Evolutionary conservation across 1,140 invertebrate species (phyloP), one percentile per base, ranked within the genome.

Genomic region (Trachymyrmex cornetzi): DNA sequence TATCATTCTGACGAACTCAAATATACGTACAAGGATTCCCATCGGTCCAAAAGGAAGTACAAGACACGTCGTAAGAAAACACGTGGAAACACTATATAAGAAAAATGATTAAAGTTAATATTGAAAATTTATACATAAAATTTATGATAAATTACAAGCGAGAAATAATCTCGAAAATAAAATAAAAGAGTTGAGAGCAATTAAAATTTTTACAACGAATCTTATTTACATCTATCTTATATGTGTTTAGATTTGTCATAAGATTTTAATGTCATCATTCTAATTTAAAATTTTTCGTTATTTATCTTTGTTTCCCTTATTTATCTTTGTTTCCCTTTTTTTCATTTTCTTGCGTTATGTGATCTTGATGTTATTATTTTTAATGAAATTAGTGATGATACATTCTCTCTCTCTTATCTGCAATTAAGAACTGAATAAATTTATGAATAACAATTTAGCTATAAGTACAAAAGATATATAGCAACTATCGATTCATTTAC

Each of bases 391-490:
- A 19, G 16, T 55, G 0, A 1, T 2, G 11, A 24, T 38, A 11
- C 19, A 7, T 61, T 53, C n/a, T n/a, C n/a, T n/a, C n/a, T n/a
- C n/a, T n/a, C 27, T 53, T 53, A 16, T 63, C 27, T 48, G 30
- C n/a, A 34, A 6, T 77, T 64, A 48, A 77, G 14, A 44, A 77
- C 27, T 77, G 22, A n/a, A 77, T 48, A 63, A 19, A 63, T 77
- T 24, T 63, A 19, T 81, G 3, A 1, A 77, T 63, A 71, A 24
- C 57, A 69, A 27, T 88, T 22, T 11, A n/a, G 9, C n/a, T 57
- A n/a, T 53, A 50, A 67, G n/a, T 34, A 14, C 0, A 22, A 3
- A 34, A 55, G 3, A 19, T 16, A 22, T 27, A 53, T 7, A 69
- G 48, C 3, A 34, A 30, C 0, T 34, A 9, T 55, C 2, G 6